Base-by-base conservation (phyloP, 2,113 vertebrate species). In the Apaloderma vittatum region DNA sequence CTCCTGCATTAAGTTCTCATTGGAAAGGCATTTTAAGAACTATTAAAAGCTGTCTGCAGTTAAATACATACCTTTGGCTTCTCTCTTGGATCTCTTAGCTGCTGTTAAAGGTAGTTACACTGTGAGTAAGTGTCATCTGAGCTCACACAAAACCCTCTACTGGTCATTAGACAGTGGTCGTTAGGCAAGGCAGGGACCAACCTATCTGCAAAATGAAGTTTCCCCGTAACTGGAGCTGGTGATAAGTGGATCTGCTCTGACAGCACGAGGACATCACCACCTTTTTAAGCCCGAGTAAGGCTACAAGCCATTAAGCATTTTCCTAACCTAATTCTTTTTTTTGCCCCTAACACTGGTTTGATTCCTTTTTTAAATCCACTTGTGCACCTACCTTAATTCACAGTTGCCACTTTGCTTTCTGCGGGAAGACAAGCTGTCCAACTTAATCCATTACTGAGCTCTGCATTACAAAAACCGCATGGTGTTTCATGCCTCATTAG, bases 401-500 rank as follows among this genome's bases (percentile, higher is more conserved):
- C 23, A 85, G 62, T 37, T 57, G 87, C 75, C 46, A 27, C 78
- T 92, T 90, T 1, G 21, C 86, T 88, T 86, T 85, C 84, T 72
- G 72, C 1, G 2, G 77, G 26, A 84, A 91, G 93, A 84, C 34
- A 84, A 94, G 93, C 79, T 90, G 84, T 90, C 94, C 96, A 86
- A 36, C 55, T 68, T 43, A 82, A 97, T 93, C 90, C 76, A 32
- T 81, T 83, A 14, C 85, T 19, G 86, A 95, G 85, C 86, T 93
- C 80, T 52, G 88, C 90, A 46, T 74, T 65, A 75, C 93, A 77
- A 66, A 74, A 88, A 71, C 86, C 72, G 6, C 63, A 61, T 32
- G 95, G 89, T 68, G 93, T 82, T 96, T 88, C 94, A 94, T 57
- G 43, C 88, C 96, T 97, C 97, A 74, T 95, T 93, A 96, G 93